Percentiles rank a stretch among this genome's conserved stretches.
These are phyloP conservation scores for Psammodynastes pulverulentus DNA, from an alignment of 2,113 vertebrate genomes.

Conservation along the genomic window DNA sequence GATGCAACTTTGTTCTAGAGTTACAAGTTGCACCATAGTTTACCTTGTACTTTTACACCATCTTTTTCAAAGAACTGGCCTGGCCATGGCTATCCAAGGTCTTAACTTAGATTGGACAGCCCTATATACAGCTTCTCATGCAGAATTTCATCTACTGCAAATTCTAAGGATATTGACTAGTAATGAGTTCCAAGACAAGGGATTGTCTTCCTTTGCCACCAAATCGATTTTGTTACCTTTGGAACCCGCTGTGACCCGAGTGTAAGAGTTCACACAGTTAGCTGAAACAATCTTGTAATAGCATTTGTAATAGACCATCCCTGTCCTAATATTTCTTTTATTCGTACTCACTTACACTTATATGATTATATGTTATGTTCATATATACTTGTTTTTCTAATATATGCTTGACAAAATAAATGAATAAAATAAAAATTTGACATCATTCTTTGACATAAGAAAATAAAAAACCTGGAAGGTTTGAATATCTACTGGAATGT, in stretches of 20 bases:
- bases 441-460: not conserved
- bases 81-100: not conserved
- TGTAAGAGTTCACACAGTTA: too few species aligned
- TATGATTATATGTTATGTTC: too few species aligned
- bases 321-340: too few species aligned
- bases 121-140: not conserved
- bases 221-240: not conserved
- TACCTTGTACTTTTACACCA: not conserved
- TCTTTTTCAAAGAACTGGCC: not conserved
- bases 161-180: not conserved
- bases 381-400: too few species aligned
- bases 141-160: not conserved
- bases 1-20: not conserved
- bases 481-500: not conserved
- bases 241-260: not conserved
- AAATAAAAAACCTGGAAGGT: not conserved
- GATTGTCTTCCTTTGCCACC: not conserved
- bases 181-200: not conserved
- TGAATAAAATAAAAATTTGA: too few species aligned
- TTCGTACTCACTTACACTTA: too few species aligned
- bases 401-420: too few species aligned
- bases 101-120: not conserved
- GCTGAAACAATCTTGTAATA: not conserved
- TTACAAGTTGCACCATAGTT: not conserved
- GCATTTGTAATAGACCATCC: too few species aligned